Percentiles rank a stretch among this genome's conserved stretches.
Conservation (phyloP, 2,888 invertebrate genomes). For the Dryococelus australis region DNA sequence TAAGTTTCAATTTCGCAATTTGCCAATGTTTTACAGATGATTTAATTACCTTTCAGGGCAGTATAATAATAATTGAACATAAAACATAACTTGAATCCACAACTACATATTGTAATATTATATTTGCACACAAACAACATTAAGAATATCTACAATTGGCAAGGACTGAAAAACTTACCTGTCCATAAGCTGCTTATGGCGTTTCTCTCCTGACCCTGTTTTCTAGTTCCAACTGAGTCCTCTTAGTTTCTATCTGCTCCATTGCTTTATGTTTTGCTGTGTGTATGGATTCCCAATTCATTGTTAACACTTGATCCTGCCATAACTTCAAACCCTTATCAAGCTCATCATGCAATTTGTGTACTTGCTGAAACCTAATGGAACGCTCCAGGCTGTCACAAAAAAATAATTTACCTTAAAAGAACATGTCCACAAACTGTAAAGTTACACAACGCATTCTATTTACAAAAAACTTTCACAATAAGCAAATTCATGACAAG, state of each 20-base stretch:
- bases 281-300: constrained; percentile 54
- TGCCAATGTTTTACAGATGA: too few species aligned
- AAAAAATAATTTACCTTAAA: background rate
- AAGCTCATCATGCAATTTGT: constrained; percentile 54
- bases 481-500: too few species aligned
- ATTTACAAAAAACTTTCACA: too few species aligned
- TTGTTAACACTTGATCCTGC: constrained; percentile 55
- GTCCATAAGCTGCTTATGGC: constrained; percentile 51
- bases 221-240: constrained; percentile 50
- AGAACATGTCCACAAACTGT: too few species aligned
- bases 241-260: constrained; percentile 52
- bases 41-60: too few species aligned
- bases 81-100: too few species aligned
- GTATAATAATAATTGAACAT: too few species aligned
- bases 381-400: constrained; percentile 50
- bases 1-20: too few species aligned
- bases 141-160: too few species aligned
- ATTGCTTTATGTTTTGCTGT: constrained; percentile 55
- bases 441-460: too few species aligned
- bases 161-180: constrained; percentile 46
- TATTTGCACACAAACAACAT: background rate
- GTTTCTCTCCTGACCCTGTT: constrained; percentile 51
- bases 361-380: constrained; percentile 53
- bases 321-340: constrained; percentile 56
- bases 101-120: background rate